phyloP scores from a whole-genome alignment of 1,140 invertebrate genomes.

The Penaeus japonicus region DNA sequence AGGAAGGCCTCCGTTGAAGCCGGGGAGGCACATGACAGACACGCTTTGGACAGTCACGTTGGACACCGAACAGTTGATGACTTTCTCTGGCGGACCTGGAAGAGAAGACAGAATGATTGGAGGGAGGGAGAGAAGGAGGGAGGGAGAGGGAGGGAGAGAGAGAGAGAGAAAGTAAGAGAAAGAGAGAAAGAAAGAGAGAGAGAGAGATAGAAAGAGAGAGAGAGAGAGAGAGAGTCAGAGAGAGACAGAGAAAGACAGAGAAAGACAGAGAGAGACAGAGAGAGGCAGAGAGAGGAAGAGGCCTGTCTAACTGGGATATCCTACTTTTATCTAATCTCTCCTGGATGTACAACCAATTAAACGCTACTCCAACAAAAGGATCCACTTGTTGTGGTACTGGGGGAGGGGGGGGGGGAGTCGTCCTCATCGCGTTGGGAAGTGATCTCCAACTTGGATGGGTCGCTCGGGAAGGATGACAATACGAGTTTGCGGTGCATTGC shows the following conservation, averaged over 20 bases:
- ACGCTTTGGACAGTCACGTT: conserved; percentile 84
- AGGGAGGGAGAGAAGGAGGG: neutral
- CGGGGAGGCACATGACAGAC: conserved; percentile 76
- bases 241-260: neutral
- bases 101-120: neutral
- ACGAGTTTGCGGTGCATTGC: no score
- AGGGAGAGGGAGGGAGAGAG: neutral
- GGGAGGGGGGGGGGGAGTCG: no score
- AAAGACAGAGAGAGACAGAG: neutral
- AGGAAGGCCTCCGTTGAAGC: conserved; percentile 83
- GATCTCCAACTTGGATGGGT: no score
- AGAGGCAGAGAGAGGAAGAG: neutral
- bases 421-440: no score
- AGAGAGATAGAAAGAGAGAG: neutral
- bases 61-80: conserved; percentile 85
- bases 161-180: neutral
- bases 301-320: no score
- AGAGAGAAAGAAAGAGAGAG: neutral
- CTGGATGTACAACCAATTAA: no score
- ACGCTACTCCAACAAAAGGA: no score
- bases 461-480: no score
- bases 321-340: no score
- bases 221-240: conserved; percentile 4
- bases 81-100: conserved; percentile 74
- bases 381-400: no score